Conservation (phyloP, 2,797 vertebrate genomes). For the Lateolabrax maculatus region DNA sequence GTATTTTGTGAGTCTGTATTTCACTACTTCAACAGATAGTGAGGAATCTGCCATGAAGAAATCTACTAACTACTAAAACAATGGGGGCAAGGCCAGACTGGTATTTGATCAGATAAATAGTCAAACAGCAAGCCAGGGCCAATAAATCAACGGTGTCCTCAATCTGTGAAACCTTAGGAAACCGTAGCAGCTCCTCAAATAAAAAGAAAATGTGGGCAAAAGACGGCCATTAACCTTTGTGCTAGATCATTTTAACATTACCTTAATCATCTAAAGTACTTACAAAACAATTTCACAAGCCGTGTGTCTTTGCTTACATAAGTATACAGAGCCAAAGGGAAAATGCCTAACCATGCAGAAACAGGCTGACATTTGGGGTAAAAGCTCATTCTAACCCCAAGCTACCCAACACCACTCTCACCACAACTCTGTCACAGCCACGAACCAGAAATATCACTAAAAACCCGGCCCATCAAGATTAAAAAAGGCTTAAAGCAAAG, state of each 20-base stretch:
- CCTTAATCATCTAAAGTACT: conserved; percentile 4
- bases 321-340: background rate
- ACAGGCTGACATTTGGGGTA: conserved; percentile 40
- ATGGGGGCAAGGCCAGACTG: conserved; percentile 13
- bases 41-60: conserved; percentile 37
- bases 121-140: conserved; percentile 9
- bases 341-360: conserved; percentile 40
- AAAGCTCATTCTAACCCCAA: conserved; percentile 44
- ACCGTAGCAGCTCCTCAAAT: too few species aligned
- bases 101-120: conserved; percentile 46
- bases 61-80: conserved; percentile 20
- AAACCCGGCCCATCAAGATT: conserved; percentile 34
- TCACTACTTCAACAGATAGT: conserved; percentile 4
- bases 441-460: conserved; percentile 59
- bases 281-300: background rate
- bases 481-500: conserved; percentile 32
- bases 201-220: conserved; percentile 7
- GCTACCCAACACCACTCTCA: conserved; percentile 33
- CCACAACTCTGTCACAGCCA: conserved; percentile 46
- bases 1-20: background rate
- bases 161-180: background rate
- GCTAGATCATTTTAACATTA: background rate
- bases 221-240: background rate
- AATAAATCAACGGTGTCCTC: background rate
- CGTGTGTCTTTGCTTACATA: conserved; percentile 10